Conservation (phyloP, 2,888 invertebrate species). For the Escarpia spicata region DNA sequence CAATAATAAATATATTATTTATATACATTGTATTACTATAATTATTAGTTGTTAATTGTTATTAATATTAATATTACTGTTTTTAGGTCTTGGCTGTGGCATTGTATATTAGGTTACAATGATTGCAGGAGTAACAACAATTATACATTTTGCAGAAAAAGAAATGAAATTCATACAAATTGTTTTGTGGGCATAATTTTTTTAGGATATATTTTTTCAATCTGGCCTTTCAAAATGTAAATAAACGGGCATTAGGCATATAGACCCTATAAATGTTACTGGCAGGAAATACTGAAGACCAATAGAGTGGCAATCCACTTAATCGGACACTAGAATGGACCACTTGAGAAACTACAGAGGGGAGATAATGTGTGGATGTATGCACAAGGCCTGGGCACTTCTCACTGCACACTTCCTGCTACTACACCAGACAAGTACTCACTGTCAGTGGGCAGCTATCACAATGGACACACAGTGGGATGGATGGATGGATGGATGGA, state of each 20-base stretch:
- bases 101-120: neutral
- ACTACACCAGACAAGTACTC: too few relatives aligned
- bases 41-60: too few relatives aligned
- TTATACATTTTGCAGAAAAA: neutral
- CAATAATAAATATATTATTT: too few relatives aligned
- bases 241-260: neutral
- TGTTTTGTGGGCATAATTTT: neutral
- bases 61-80: too few relatives aligned
- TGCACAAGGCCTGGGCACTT: too few relatives aligned
- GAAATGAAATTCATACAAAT: neutral
- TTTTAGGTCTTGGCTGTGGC: too few relatives aligned
- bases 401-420: too few relatives aligned
- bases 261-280: neutral
- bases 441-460: too few relatives aligned
- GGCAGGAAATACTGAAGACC: neutral
- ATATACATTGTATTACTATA: too few relatives aligned
- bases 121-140: neutral
- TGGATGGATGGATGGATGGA: neutral
- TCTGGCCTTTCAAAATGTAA: neutral
- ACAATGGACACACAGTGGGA: neutral
- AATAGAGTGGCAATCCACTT: conserved; percentile 2
- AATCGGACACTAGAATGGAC: neutral
- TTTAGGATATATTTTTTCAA: conserved; percentile 1
- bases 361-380: neutral
- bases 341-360: neutral